phyloP scores from a whole-genome alignment of 2,113 vertebrate species.

The Arvicanthis niloticus region DNA sequence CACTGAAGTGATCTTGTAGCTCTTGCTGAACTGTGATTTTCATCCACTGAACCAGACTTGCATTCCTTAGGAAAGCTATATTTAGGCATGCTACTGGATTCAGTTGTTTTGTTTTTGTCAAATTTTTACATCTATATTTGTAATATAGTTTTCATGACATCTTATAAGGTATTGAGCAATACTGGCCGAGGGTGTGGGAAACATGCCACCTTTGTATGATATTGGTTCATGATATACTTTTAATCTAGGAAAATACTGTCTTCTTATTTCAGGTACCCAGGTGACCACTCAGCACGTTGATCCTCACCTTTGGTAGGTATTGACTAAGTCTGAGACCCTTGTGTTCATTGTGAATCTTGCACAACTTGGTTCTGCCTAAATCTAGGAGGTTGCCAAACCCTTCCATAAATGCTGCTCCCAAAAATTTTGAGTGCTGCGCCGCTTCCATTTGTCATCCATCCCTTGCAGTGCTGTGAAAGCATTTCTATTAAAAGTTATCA shows the following conservation, averaged over 20 bases:
- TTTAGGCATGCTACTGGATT: background rate
- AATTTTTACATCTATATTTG: constrained; percentile 1
- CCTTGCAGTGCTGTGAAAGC: background rate
- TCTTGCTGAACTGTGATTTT: background rate
- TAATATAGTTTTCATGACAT: constrained; percentile 7
- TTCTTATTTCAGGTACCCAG: background rate
- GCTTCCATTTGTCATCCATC: background rate
- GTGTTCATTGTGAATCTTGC: background rate
- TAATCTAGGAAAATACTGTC: constrained; percentile 26
- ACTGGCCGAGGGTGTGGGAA: too few species aligned
- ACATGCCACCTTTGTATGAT: background rate
- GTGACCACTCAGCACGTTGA: constrained; percentile 7
- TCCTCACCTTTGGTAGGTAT: background rate
- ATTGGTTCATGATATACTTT: background rate
- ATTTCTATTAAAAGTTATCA: constrained; percentile 10
- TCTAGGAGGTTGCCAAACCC: background rate
- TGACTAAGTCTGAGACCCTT: background rate
- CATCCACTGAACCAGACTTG: background rate
- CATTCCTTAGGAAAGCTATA: background rate
- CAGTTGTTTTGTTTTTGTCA: background rate
- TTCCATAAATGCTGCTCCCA: background rate
- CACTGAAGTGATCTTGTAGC: background rate
- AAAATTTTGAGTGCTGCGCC: background rate
- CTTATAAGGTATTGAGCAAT: constrained; percentile 20
- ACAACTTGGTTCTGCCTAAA: background rate